Conservation (phyloP, 1,140 invertebrate species). For the Ephestia elutella region DNA sequence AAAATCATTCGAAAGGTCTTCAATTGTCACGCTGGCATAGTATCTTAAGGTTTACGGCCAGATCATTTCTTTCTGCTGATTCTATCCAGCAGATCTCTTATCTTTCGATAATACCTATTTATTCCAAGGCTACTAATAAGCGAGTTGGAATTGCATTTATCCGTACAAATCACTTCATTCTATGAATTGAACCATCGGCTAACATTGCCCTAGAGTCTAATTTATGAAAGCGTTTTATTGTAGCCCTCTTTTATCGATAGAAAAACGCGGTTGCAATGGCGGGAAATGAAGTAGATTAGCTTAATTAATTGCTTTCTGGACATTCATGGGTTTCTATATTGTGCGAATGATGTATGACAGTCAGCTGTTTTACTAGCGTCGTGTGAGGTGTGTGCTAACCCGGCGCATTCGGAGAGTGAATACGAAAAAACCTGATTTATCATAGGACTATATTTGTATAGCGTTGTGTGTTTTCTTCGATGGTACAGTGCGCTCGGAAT, state of each 20-base stretch:
- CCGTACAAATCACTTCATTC: background rate
- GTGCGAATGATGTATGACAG: slow-evolving; percentile 19
- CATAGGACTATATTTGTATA: too few relatives aligned
- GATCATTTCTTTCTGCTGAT: too few relatives aligned
- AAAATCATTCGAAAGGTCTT: too few relatives aligned
- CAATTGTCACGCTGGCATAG: too few relatives aligned
- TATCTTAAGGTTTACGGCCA: too few relatives aligned
- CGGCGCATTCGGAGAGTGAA: background rate
- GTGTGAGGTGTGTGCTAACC: background rate
- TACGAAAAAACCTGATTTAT: too few relatives aligned
- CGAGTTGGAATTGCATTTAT: too few relatives aligned
- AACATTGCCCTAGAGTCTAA: slow-evolving; percentile 13
- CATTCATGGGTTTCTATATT: slow-evolving; percentile 16
- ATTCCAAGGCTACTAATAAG: too few relatives aligned
- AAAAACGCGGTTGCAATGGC: slow-evolving; percentile 15
- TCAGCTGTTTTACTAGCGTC: slow-evolving; percentile 18
- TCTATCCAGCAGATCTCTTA: too few relatives aligned
- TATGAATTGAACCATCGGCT: background rate
- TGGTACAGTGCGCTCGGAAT: too few relatives aligned
- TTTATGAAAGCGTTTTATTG: slow-evolving; percentile 32
- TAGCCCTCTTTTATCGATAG: slow-evolving; percentile 5
- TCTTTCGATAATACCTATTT: too few relatives aligned
- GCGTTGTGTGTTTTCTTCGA: too few relatives aligned
- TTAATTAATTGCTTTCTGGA: slow-evolving; percentile 30
- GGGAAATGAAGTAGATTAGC: slow-evolving; percentile 24